Base-by-base conservation (phyloP, 2,797 vertebrate genomes). In the Lutjanus argentimaculatus region DNA sequence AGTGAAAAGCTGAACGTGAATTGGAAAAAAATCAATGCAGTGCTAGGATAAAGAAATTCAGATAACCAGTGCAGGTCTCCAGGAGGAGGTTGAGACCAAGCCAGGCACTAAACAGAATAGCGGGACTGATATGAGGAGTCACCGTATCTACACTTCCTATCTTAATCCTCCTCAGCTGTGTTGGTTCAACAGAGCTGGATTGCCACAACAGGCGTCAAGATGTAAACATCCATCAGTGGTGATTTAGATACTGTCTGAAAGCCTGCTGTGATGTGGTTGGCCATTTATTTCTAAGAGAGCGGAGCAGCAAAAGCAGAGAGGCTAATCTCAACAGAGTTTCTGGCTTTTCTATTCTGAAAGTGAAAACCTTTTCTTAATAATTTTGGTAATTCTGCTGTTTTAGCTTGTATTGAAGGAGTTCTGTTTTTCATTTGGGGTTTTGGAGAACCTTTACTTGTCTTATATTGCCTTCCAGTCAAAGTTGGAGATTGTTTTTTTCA, bases 91-190 rank as follows among this genome's bases (percentile, higher is more conserved):
- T 69, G 77, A 70, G 58, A 56, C 76, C 64, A 56, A 49, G 55
- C 17, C 40, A 16, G 75, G 79, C 40, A 43, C 74, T 70, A 76
- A 36, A 48, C 62, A 0, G 15, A 67, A 53, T 7, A 42, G 22
- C 62, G 46, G 79, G 45, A 62, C 42, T 21, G 62, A 77, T 45
- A 43, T 11, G 46, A 11, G 19, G 62, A 55, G 25, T 42, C 46
- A 57, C 22, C 22, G 0, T 66, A 88, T 88, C 75, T 67, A 19
- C 15, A 42, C 67, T 64, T 81, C 69, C 49, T 36, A 88, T 85
- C 84, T 78, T 80, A 77, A 67, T 86, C 75, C 65, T 70, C 64
- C 62, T 89, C 67, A 76, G 75, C 71, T 84, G 46, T 72, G 58
- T 75, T 69, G 84, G 63, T 21, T 71, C 65, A 79, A 67, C 80